These are phyloP conservation scores for Orchestes rusci DNA, from an alignment of 2,888 invertebrate species.

Conservation along the genomic window DNA sequence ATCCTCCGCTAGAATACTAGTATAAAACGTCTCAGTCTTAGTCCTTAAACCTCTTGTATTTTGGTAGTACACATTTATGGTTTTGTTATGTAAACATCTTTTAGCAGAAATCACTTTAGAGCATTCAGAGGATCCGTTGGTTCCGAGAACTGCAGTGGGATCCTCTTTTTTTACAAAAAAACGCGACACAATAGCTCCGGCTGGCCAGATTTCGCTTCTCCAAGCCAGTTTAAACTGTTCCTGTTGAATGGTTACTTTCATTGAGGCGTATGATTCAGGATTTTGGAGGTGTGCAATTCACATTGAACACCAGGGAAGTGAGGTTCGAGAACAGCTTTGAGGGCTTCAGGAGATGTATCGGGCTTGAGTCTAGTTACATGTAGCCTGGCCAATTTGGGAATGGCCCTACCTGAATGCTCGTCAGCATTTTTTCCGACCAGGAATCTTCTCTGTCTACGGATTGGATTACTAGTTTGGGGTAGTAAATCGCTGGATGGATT, in stretches of 20 bases:
- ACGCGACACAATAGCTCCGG: conserved; percentile 7
- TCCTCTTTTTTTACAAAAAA: conserved; percentile 13
- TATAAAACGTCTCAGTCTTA: conserved; percentile 10
- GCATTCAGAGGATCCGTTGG: conserved; percentile 6
- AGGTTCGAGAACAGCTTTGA: conserved; percentile 6
- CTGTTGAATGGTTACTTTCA: conserved; percentile 11
- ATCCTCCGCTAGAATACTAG: conserved; percentile 6
- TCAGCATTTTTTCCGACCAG: conserved; percentile 4
- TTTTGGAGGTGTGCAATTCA: conserved; percentile 12
- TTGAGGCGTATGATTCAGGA: conserved; percentile 8
- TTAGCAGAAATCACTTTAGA: background rate
- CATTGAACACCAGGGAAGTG: conserved; percentile 13
- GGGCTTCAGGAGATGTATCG: conserved; percentile 8
- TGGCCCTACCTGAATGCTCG: background rate
- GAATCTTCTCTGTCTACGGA: conserved; percentile 1
- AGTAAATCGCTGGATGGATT: conserved; percentile 1
- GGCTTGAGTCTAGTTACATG: conserved; percentile 14
- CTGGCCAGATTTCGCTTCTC: conserved; percentile 13
- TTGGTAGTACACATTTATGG: conserved; percentile 6
- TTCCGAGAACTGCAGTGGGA: conserved; percentile 10
- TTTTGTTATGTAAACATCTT: background rate
- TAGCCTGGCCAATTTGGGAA: conserved; percentile 5
- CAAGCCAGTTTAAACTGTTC: conserved; percentile 10
- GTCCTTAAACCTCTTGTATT: conserved; percentile 8
- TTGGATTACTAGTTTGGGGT: background rate